Evolutionary conservation across 2,113 vertebrate species (phyloP).

Genomic region (Psilopsiagon aurifrons): DNA sequence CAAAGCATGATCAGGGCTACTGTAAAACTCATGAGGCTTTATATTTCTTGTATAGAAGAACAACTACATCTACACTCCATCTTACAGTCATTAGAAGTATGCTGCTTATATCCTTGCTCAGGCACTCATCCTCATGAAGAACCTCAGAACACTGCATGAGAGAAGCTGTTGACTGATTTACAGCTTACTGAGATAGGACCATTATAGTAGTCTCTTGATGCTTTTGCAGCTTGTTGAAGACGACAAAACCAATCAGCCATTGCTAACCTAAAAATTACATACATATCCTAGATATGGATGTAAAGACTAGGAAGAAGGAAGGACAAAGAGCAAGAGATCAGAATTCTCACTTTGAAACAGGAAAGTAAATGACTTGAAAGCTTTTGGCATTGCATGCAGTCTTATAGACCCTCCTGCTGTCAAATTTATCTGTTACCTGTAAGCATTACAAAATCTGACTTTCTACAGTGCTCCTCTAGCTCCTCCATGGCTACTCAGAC

Average conservation of each 20-base stretch:
- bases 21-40: not conserved
- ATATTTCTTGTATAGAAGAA: not conserved
- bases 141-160: not conserved
- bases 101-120: not conserved
- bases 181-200: not conserved
- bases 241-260: not conserved
- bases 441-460: not conserved
- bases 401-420: not conserved
- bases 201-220: not conserved
- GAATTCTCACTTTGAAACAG: not conserved
- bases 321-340: not conserved
- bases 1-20: not conserved
- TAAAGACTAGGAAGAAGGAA: not conserved
- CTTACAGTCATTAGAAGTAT: not conserved
- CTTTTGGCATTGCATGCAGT: not conserved
- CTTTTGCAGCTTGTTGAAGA: not conserved
- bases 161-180: not conserved
- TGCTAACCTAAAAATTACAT: not conserved
- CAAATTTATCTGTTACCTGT: not conserved
- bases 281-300: not conserved
- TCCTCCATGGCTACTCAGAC: not conserved
- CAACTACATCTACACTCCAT: not conserved
- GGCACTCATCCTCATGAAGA: not conserved
- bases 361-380: not conserved
- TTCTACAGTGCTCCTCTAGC: not conserved